Conservation (phyloP, 2,797 vertebrate species). For the Takifugu rubripes region DNA sequence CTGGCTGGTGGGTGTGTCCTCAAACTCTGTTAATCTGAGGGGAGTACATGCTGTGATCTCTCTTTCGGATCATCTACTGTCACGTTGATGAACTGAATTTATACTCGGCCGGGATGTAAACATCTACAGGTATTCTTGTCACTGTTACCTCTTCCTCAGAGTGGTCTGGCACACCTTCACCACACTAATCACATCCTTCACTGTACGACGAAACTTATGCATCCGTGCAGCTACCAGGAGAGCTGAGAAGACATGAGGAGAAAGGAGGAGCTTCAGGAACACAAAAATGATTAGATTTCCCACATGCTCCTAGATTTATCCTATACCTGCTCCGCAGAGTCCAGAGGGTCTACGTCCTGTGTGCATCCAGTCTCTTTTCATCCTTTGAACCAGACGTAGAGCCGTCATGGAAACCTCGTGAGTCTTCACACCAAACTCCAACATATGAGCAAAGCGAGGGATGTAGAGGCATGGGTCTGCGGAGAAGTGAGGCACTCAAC, state of each 20-base stretch:
- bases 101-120: too few species aligned
- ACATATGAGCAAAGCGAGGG: slow-evolving; percentile 94
- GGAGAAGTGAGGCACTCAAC: not conserved
- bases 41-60: not conserved
- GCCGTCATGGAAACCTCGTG: slow-evolving; percentile 98
- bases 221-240: slow-evolving; percentile 94
- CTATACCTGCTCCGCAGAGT: slow-evolving; percentile 91
- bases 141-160: slow-evolving; percentile 89
- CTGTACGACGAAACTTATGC: slow-evolving; percentile 94
- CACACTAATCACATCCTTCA: slow-evolving; percentile 94
- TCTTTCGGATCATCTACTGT: not conserved
- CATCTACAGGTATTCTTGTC: not conserved
- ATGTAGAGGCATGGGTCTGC: slow-evolving; percentile 97
- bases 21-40: slow-evolving; percentile 90
- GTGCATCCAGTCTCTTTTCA: slow-evolving; percentile 99
- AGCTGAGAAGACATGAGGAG: slow-evolving; percentile 72
- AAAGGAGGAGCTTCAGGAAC: slow-evolving; percentile 1
- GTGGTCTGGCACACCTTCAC: slow-evolving; percentile 98
- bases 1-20: slow-evolving; percentile 95
- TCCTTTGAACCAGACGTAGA: slow-evolving; percentile 89
- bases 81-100: not conserved
- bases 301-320: not conserved
- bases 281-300: not conserved
- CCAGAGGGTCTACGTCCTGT: slow-evolving; percentile 91
- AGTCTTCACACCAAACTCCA: slow-evolving; percentile 93